A percentile compares a stretch with the other conserved stretches of the same genome.
Conservation (phyloP, 2,113 vertebrate genomes). For the Vicugna pacos region DNA sequence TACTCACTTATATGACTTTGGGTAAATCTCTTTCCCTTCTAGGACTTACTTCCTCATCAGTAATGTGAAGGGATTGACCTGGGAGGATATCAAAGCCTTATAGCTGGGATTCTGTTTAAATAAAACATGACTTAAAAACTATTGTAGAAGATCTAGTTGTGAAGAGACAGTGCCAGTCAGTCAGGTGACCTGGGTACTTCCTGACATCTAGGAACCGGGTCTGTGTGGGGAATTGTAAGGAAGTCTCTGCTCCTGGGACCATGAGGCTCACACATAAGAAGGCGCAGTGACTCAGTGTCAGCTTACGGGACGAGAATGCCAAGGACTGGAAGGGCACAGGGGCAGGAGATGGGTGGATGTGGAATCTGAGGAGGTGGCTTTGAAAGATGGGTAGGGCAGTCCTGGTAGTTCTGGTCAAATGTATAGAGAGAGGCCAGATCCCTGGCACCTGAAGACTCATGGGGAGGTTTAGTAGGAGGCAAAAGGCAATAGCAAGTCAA, state of each 20-base stretch:
- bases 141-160: not conserved
- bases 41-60: slow-evolving; percentile 19
- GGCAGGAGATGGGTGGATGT: not conserved
- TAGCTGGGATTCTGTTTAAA: slow-evolving; percentile 6
- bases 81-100: not conserved
- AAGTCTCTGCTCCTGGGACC: not conserved
- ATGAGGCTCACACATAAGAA: not conserved
- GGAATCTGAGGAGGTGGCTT: not conserved
- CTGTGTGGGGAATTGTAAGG: not conserved
- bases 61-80: slow-evolving; percentile 16
- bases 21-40: slow-evolving; percentile 43
- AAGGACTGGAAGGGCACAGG: not conserved
- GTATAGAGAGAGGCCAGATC: not conserved
- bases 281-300: not conserved
- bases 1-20: slow-evolving; percentile 58
- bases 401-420: not conserved
- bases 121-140: slow-evolving; percentile 45
- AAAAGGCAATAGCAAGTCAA: not conserved
- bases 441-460: not conserved
- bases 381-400: not conserved
- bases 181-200: not conserved
- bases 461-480: not conserved
- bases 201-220: not conserved
- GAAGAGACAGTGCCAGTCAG: not conserved
- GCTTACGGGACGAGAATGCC: not conserved